Base-by-base conservation (phyloP, 2,888 invertebrate species). In the Sarcophaga caerulescens region DNA sequence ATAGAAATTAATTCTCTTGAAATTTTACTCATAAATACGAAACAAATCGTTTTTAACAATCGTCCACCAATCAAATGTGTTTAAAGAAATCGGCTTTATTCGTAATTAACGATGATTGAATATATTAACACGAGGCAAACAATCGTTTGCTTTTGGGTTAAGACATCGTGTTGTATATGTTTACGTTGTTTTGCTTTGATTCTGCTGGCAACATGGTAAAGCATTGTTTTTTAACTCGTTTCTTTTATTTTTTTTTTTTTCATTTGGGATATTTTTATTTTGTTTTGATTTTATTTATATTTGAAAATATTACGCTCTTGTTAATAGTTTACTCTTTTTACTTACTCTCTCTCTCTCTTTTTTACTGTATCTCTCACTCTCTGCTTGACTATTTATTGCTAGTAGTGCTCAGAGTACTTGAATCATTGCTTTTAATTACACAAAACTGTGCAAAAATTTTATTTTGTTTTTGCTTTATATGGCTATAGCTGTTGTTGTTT, bases 51-150 rank as follows among this genome's bases (percentile, higher is more conserved):
- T 11, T 4, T 21, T 0, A 2, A n/a, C 17, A 70, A 14, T 83
- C 86, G 81, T 78, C 21, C 19, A 68, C 88, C 88, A 88, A 88
- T 88, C 88, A 88, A 66, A 87, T 57, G 1, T 4, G 2, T 63
- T 66, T 52, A 2, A 21, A 5, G 21, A 60, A 47, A 69, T 88
- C 88, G 87, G 85, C 2, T 0, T 2, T 2, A 21, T 66, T 87
- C 88, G 88, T 68, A 52, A n/a, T 62, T 23, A 3, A 23, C 44
- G 45, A 70, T 73, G 75, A 69, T 63, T 52, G 2, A 52, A 57
- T 1, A 60, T 44, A 12, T 17, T 47, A 6, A 12, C 8, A 81
- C 86, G 84, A 81, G 11, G 6, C 12, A 2, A 14, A 6, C 52
- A 52, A 52, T 52, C 52, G 52, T 52, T 52, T 52, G 52, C 52